Conservation (phyloP, 2,113 vertebrate species). For the Notarius quadriscutis region DNA sequence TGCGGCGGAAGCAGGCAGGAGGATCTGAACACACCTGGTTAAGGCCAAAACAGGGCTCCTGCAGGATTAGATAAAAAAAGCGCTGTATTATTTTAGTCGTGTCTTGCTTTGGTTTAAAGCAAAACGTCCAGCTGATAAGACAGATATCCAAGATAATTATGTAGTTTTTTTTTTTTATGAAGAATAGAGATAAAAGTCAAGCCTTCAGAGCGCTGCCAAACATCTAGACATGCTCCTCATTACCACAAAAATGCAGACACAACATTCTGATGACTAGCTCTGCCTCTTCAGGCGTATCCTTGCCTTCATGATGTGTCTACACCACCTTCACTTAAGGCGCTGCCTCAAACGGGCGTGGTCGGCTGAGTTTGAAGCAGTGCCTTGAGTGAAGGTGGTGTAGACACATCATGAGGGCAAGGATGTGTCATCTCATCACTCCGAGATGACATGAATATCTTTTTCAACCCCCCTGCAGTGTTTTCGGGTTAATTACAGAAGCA, state of each 20-base stretch:
- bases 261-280: constrained; percentile 66
- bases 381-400: too few relatives aligned
- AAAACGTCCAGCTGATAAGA: constrained; percentile 2
- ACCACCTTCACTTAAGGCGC: constrained; percentile 1
- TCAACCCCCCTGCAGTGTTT: background rate
- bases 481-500: background rate
- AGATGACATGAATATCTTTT: constrained; percentile 26
- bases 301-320: background rate
- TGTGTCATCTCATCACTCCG: background rate
- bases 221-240: constrained; percentile 42
- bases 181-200: background rate
- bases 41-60: background rate
- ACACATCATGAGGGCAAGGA: too few relatives aligned
- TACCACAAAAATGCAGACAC: constrained; percentile 63
- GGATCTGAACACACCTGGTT: background rate
- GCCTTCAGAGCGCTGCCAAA: background rate
- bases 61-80: background rate
- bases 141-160: background rate
- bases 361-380: too few relatives aligned
- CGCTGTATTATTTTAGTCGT: background rate
- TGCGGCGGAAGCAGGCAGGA: constrained; percentile 1
- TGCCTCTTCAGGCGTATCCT: constrained; percentile 22
- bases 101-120: background rate
- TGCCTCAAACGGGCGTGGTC: background rate
- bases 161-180: background rate